Conservation (phyloP, 2,113 vertebrate species). For the Gambusia holbrooki region DNA sequence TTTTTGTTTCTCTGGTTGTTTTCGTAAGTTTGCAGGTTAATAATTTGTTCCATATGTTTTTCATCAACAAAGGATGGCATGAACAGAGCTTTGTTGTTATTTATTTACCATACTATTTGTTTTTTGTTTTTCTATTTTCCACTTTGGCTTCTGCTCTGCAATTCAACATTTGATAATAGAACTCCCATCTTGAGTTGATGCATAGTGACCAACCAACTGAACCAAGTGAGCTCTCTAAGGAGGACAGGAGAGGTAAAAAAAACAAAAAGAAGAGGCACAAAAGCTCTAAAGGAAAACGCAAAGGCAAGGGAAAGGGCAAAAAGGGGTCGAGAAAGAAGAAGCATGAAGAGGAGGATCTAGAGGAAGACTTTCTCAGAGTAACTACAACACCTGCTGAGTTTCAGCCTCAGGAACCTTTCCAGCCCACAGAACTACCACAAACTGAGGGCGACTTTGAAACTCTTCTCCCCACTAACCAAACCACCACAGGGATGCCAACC, state of each 20-base stretch:
- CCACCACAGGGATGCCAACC: constrained; percentile 63
- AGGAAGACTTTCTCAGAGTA: constrained; percentile 67
- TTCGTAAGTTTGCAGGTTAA: too few relatives aligned
- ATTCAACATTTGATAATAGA: constrained; percentile 57
- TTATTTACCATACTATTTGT: constrained; percentile 51
- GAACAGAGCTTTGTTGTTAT: constrained; percentile 10
- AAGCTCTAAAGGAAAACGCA: constrained; percentile 73
- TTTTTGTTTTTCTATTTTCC: constrained; percentile 40
- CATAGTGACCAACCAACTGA: constrained; percentile 61
- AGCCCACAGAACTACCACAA: constrained; percentile 43
- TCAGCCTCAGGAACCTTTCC: constrained; percentile 54
- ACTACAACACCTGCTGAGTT: constrained; percentile 61
- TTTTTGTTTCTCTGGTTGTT: too few relatives aligned
- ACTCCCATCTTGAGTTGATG: constrained; percentile 42
- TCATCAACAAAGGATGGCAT: too few relatives aligned
- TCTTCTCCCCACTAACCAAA: constrained; percentile 24
- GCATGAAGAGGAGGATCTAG: constrained; percentile 66
- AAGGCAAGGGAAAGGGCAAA: constrained; percentile 69
- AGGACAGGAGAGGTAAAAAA: constrained; percentile 81
- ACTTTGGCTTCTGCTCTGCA: constrained; percentile 32
- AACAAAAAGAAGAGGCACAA: constrained; percentile 84
- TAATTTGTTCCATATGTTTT: too few relatives aligned
- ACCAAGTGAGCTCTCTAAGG: constrained; percentile 72
- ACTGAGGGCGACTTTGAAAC: constrained; percentile 33
- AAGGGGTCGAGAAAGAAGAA: constrained; percentile 86